These are phyloP conservation scores for Drosophila kohkoa DNA, from an alignment of 1,140 invertebrate species.

Conservation along the genomic window DNA sequence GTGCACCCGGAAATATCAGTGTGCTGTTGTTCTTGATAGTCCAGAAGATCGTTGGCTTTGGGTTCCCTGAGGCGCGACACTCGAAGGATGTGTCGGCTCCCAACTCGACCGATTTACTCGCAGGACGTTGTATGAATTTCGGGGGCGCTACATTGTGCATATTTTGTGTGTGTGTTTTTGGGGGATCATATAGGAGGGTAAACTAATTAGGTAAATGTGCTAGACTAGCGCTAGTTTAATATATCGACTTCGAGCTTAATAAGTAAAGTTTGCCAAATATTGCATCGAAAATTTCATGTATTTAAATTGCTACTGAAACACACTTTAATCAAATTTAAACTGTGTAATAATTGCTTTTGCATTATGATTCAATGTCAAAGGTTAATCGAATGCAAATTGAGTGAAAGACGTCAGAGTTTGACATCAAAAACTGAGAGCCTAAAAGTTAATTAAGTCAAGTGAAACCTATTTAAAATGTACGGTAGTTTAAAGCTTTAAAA, in stretches of 20 bases:
- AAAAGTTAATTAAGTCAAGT: no score
- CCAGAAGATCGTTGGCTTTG: conserved; percentile 91
- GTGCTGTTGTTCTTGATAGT: conserved; percentile 90
- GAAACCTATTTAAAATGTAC: no score
- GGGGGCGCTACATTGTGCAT: conserved; percentile 86
- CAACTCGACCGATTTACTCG: conserved; percentile 88
- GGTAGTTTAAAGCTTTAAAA: no score
- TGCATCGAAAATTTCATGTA: no score
- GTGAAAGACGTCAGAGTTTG: no score
- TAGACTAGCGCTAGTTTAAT: conserved; percentile 47
- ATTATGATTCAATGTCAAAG: no score
- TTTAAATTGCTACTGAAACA: no score
- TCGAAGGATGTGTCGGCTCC: conserved; percentile 88
- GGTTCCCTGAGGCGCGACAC: conserved; percentile 89
- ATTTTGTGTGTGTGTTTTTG: conserved; percentile 14
- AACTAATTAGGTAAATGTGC: conserved; percentile 73
- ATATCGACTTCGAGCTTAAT: neutral
- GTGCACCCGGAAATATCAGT: conserved; percentile 89
- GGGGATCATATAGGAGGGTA: conserved; percentile 42
- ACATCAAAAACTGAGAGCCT: no score
- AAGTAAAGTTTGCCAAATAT: no score
- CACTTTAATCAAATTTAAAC: no score
- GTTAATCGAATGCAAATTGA: no score
- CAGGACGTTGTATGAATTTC: conserved; percentile 87
- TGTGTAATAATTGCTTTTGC: no score